Base-by-base conservation (phyloP, 2,888 invertebrate genomes). In the Pheosia gnoma region DNA sequence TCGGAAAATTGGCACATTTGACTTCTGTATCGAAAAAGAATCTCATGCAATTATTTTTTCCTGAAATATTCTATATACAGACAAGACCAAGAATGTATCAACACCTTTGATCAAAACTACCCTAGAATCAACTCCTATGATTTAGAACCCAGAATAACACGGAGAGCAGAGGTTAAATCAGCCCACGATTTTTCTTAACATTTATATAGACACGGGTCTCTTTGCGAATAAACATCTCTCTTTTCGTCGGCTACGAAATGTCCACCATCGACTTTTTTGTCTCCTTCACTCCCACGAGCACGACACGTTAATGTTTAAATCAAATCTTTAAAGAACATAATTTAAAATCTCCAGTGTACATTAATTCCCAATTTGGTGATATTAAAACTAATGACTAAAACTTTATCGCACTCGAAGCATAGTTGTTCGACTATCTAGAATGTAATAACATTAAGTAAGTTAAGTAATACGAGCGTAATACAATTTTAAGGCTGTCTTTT, bases 221-320 rank as follows among this genome's bases (percentile, higher is more conserved):
- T 68, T 57, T 8, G 64, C 65, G 67, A 75, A 75, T 71, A 71
- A 75, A 77, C 67, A 73, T 63, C 37, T 73, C 37, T 73, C 69
- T 68, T 68, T 68, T 74, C 62, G 59, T 63, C 5, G 55, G 59
- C 59, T 60, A 41, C 55, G 59, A 61, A 66, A 49, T 69, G 69
- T 71, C 71, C 64, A 71, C 64, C 59, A 59, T 39, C 59, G 59
- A 62, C 57, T 67, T 74, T 75, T 69, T 66, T 67, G 66, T 76
- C 63, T 61, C 61, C 7, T 47, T 51, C 37, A 41, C 38, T 66
- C 66, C 71, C 63, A 65, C 59, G 68, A 58, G 66, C 54, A 38
- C 6, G 70, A 76, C 64, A 76, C 52, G 62, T 66, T 67, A 64
- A 75, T 74, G 71, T 66, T 68, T 66, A 68, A 74, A 72, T 72